These are phyloP conservation scores for Chroicocephalus ridibundus DNA, from an alignment of 2,113 vertebrate genomes.

Conservation along the genomic window DNA sequence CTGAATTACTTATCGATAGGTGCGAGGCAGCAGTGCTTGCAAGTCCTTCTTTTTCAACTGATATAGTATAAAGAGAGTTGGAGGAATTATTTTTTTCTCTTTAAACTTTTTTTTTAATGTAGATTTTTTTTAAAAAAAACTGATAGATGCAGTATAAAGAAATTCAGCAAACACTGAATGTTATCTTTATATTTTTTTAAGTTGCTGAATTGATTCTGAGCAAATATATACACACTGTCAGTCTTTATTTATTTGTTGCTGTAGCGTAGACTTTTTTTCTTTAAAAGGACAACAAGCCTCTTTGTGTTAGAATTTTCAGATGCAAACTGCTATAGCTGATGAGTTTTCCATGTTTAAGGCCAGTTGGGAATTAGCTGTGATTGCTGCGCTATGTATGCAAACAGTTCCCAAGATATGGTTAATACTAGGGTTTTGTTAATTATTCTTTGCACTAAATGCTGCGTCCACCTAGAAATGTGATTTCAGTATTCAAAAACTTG, in stretches of 20 bases:
- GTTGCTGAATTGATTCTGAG: conserved; percentile 42
- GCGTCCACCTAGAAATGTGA: conserved; percentile 57
- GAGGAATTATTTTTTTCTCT: not conserved
- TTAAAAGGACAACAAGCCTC: not conserved
- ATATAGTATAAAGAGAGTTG: not conserved
- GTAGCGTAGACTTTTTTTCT: not conserved
- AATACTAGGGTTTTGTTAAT: not conserved
- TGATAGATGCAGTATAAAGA: conserved; percentile 8
- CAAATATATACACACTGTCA: not conserved
- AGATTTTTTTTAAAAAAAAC: not conserved
- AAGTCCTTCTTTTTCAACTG: not conserved
- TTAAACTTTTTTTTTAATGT: not conserved
- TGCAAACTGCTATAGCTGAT: not conserved
- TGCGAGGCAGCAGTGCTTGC: not conserved
- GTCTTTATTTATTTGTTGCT: conserved; percentile 46
- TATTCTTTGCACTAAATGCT: conserved; percentile 70
- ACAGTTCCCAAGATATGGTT: conserved; percentile 11
- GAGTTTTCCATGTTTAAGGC: conserved; percentile 12
- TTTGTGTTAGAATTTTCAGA: not conserved
- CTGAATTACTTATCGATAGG: not conserved
- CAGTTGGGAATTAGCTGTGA: not conserved
- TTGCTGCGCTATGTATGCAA: conserved; percentile 4
- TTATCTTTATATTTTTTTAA: conserved; percentile 31
- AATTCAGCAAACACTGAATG: conserved; percentile 11
- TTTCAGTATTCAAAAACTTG: conserved; percentile 35